Conservation (phyloP, 1,140 invertebrate genomes). For the Wasmannia auropunctata region DNA sequence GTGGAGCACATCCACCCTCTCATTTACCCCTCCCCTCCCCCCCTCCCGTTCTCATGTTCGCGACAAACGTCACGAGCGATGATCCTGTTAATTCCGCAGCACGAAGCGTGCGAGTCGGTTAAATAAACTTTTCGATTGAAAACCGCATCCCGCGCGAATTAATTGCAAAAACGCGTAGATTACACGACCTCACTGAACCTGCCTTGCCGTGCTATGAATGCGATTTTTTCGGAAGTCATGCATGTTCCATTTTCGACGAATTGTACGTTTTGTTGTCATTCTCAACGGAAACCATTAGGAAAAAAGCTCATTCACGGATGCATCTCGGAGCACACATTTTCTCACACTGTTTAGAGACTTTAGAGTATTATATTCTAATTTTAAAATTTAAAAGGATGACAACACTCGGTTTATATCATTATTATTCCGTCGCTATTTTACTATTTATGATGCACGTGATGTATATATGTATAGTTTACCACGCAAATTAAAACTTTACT, state of each 20-base stretch:
- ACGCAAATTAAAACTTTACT: slow-evolving; percentile 14
- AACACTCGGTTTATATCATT: neutral
- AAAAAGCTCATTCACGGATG: neutral
- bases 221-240: slow-evolving; percentile 24
- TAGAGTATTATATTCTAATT: neutral
- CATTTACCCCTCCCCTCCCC: neutral
- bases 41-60: neutral
- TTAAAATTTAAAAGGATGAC: neutral
- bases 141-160: slow-evolving; percentile 4
- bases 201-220: neutral
- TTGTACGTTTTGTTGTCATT: neutral
- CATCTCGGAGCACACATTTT: neutral
- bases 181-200: neutral
- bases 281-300: neutral
- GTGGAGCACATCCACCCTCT: neutral
- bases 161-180: slow-evolving; percentile 36
- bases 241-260: slow-evolving; percentile 9
- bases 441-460: no score
- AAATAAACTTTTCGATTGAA: slow-evolving; percentile 46
- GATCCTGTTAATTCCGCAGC: slow-evolving; percentile 27
- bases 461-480: neutral
- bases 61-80: neutral
- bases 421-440: neutral
- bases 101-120: neutral
- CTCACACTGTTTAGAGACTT: neutral